Evolutionary conservation across 2,888 invertebrate species (phyloP).

Genomic region (Lamellibrachia columna): DNA sequence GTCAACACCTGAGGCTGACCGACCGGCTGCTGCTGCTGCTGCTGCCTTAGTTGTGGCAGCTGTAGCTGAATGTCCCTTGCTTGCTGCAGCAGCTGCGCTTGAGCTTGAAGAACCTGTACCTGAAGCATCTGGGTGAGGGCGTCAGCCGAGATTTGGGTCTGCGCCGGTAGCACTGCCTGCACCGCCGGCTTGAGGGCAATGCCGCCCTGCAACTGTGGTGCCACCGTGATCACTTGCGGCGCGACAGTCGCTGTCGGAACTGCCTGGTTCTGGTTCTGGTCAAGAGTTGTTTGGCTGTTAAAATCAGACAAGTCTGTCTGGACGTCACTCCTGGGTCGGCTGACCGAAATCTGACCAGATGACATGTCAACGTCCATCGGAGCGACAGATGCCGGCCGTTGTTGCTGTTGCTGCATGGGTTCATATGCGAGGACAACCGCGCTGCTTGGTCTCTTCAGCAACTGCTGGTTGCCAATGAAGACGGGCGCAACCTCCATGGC

Average conservation of each 20-base stretch:
- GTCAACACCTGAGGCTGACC: background rate
- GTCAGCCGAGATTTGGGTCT: background rate
- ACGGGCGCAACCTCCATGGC: conserved; percentile 18
- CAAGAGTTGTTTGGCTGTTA: conserved; percentile 20
- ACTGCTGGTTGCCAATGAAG: conserved; percentile 25
- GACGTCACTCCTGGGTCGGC: background rate
- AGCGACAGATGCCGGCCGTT: conserved; percentile 41
- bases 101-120: background rate
- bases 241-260: conserved; percentile 32
- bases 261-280: conserved; percentile 24
- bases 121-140: background rate
- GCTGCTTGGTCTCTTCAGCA: conserved; percentile 17
- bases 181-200: background rate
- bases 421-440: background rate
- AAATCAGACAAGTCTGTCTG: background rate
- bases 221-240: conserved; percentile 24
- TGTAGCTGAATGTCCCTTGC: conserved; percentile 1
- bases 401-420: conserved; percentile 71
- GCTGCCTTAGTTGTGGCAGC: conserved; percentile 19
- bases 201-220: background rate
- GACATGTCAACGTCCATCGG: conserved; percentile 22
- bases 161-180: background rate
- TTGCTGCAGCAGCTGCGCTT: background rate
- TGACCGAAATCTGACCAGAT: conserved; percentile 16
- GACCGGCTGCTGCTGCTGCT: conserved; percentile 22